Evolutionary conservation across 2,113 vertebrate species (phyloP).

Genomic region (Lipophrys pholis): DNA sequence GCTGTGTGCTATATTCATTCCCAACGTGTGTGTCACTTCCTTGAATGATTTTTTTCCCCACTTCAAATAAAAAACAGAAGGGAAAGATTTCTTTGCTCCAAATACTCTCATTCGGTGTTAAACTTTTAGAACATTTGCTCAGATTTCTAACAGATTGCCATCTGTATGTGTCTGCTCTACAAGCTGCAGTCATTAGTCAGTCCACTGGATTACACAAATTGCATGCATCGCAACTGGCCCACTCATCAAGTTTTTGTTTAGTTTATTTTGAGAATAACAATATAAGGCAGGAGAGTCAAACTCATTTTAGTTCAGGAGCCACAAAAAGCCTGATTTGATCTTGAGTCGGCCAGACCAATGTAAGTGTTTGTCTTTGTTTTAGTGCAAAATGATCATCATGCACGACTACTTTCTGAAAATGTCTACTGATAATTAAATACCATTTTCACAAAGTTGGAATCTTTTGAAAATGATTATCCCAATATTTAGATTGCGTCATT

Average conservation of each 20-base stretch:
- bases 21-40: constrained; percentile 48
- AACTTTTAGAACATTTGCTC: constrained; percentile 22
- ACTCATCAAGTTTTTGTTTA: constrained; percentile 31
- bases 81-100: constrained; percentile 24
- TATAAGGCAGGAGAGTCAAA: background rate
- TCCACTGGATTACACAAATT: constrained; percentile 36
- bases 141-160: background rate
- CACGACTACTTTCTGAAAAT: no score
- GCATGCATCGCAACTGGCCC: constrained; percentile 19
- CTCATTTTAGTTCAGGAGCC: no score
- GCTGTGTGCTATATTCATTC: constrained; percentile 48
- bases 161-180: constrained; percentile 1
- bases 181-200: constrained; percentile 19
- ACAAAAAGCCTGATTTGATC: no score
- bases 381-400: no score
- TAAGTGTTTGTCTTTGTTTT: no score
- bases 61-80: constrained; percentile 44
- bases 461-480: no score
- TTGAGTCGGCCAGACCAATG: no score
- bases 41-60: constrained; percentile 35
- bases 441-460: no score
- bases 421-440: no score
- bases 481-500: no score
- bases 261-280: constrained; percentile 24
- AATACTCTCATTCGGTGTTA: constrained; percentile 22